phyloP scores from a whole-genome alignment of 2,113 vertebrate genomes.

The Otocyon megalotis region DNA sequence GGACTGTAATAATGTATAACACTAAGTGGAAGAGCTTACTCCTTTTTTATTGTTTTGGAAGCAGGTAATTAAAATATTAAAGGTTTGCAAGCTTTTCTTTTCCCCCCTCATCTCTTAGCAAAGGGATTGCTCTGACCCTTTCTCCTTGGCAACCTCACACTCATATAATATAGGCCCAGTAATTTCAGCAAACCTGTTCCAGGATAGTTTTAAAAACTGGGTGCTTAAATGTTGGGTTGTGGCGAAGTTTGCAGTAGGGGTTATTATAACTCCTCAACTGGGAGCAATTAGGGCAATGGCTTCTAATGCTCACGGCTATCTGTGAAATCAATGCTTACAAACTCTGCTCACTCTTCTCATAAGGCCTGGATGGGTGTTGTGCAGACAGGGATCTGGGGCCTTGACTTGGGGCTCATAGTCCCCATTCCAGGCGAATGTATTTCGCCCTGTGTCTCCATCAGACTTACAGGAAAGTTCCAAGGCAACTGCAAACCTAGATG shows the following conservation, averaged over 20 bases:
- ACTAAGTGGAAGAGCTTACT: background rate
- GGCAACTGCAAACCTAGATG: background rate
- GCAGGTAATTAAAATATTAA: slow-evolving; percentile 35
- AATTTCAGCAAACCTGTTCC: background rate
- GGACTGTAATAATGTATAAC: background rate
- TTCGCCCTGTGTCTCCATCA: background rate
- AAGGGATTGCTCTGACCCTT: slow-evolving; percentile 45
- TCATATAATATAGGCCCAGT: background rate
- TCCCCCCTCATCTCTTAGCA: background rate
- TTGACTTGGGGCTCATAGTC: background rate
- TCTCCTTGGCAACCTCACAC: slow-evolving; percentile 16
- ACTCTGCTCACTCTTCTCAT: background rate
- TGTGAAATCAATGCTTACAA: background rate
- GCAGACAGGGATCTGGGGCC: background rate
- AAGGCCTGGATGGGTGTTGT: background rate
- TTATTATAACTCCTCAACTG: background rate
- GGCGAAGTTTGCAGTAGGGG: background rate
- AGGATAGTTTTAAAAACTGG: background rate
- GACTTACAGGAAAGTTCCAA: background rate
- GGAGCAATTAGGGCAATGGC: background rate
- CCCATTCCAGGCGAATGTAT: background rate
- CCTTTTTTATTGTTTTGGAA: slow-evolving; percentile 54
- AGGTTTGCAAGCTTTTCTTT: background rate
- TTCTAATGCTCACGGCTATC: background rate
- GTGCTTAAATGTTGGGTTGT: background rate